These are phyloP conservation scores for Isichthys henryi DNA, from an alignment of 2,113 vertebrate species.

Conservation along the genomic window DNA sequence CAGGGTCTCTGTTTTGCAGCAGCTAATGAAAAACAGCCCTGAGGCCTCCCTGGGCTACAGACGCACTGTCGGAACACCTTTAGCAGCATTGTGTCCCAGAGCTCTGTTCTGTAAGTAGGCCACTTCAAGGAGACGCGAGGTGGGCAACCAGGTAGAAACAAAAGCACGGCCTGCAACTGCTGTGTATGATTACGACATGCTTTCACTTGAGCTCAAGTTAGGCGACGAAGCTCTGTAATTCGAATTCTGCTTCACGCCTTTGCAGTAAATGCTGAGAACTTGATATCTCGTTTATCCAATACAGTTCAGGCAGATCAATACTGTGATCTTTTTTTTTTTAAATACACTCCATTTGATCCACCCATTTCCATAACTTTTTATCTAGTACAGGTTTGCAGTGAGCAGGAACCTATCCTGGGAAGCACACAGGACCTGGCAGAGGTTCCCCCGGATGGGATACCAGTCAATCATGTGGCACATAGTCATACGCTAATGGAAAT, in stretches of 20 bases:
- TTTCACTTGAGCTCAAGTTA: not conserved
- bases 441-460: not conserved
- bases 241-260: not conserved
- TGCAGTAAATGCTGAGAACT: not conserved
- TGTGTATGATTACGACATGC: not conserved
- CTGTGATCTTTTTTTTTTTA: not conserved
- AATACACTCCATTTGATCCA: not conserved
- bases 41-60: constrained; percentile 32
- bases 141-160: not conserved
- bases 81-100: constrained; percentile 45
- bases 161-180: constrained; percentile 8
- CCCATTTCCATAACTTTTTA: not conserved
- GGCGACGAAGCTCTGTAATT: not conserved
- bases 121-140: constrained; percentile 21
- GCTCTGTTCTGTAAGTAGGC: constrained; percentile 52
- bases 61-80: constrained; percentile 43
- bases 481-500: not conserved
- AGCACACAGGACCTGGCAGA: not conserved
- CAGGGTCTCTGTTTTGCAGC: constrained; percentile 3
- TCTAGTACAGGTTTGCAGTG: not conserved
- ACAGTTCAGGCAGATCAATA: not conserved
- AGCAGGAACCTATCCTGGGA: not conserved
- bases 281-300: not conserved
- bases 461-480: not conserved
- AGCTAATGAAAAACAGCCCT: constrained; percentile 28